Evolutionary conservation across 2,797 vertebrate species (phyloP), one percentile per base, ranked within the genome.

Genomic region (Macroramphosus scolopax): DNA sequence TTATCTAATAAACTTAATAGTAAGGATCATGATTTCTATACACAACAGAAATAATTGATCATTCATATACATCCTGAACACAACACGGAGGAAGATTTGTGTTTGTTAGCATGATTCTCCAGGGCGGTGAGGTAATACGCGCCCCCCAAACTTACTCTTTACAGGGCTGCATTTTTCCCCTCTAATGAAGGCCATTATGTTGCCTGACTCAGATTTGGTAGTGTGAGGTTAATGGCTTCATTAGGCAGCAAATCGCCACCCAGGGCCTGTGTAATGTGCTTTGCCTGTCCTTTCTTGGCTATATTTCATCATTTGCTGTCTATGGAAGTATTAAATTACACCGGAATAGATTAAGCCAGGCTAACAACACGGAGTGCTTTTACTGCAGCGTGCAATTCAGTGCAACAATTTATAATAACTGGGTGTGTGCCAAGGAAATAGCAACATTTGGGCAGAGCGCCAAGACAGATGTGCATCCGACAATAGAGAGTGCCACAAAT

Each of bases 221-320:
- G 86, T 83, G 69, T 84, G 84, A 85, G 85, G 85, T 89, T 89
- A 90, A 89, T 89, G 88, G 85, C 69, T 84, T 82, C 87, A 90
- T 88, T 89, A 89, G 72, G 75, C 81, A 72, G 80, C 81, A 83
- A 87, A 86, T 85, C 66, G 63, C 73, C 85, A 85, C 77, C 73
- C 61, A 62, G 72, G 68, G 75, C 76, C 72, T 55, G 54, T 51
- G 72, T 68, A 86, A 83, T 70, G 31, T 49, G 72, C 68, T 75
- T 78, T 67, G 59, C 68, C 49, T 52, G 42, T 56, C 56, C 68
- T 53, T 64, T 47, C 74, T 41, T 42, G 34, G 71, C 75, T 52
- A 85, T 90, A 81, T 85, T 85, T 89, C 81, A 90, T 87, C 49
- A 48, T 87, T 88, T 88, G 79, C 75, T 70, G 78, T 77, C 79